Conservation (phyloP, 2,113 vertebrate species). For the Rhinogobius similis region DNA sequence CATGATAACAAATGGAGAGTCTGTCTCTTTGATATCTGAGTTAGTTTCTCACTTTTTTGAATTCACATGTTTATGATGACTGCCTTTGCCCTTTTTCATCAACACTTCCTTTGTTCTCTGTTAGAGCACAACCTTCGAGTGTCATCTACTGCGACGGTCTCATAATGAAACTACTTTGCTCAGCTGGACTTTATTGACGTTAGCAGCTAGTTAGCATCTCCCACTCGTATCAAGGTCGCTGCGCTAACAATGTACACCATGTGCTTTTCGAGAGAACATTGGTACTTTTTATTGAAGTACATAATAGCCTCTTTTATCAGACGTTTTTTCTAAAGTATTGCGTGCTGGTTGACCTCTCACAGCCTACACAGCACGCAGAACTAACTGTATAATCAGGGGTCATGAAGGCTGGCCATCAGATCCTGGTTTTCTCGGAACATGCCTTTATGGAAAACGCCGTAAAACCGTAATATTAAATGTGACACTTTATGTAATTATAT, state of each 20-base stretch:
- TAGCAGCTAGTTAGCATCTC: not conserved
- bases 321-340: not conserved
- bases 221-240: not conserved
- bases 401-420: not conserved
- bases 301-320: not conserved
- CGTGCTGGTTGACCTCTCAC: not conserved
- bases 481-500: not conserved
- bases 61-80: not conserved
- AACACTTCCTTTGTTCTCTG: not conserved
- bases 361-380: not conserved
- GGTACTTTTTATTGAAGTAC: not conserved
- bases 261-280: not conserved
- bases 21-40: not conserved
- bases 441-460: constrained; percentile 3
- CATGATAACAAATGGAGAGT: too few species aligned
- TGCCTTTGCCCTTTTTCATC: not conserved
- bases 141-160: not conserved
- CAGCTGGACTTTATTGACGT: not conserved
- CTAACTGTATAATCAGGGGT: constrained; percentile 6
- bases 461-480: not conserved
- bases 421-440: too few species aligned
- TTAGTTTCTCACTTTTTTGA: not conserved
- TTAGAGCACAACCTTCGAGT: not conserved
- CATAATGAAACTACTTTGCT: not conserved
- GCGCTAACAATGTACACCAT: not conserved